phyloP scores from a whole-genome alignment of 2,888 invertebrate species.

The Andrena hattorfiana region DNA sequence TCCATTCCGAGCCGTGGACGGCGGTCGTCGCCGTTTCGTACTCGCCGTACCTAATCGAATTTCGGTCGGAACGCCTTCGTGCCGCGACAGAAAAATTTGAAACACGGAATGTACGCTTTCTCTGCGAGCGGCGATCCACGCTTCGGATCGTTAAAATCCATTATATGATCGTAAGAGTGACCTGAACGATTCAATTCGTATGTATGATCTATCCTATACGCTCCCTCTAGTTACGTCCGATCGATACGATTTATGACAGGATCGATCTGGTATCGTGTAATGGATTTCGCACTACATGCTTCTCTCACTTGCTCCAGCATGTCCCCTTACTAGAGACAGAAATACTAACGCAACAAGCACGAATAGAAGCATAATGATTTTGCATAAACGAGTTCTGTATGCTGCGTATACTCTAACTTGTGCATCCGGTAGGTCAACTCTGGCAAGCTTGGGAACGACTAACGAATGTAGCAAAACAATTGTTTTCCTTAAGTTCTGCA shows the following conservation, averaged over 20 bases:
- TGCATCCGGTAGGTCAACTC: slow-evolving; percentile 50
- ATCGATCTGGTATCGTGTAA: slow-evolving; percentile 27
- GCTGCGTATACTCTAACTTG: not conserved
- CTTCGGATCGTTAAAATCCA: slow-evolving; percentile 18
- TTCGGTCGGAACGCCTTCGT: slow-evolving; percentile 1
- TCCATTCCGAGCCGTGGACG: slow-evolving; percentile 30
- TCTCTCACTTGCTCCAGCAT: slow-evolving; percentile 46
- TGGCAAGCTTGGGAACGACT: slow-evolving; percentile 54
- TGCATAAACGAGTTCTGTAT: slow-evolving; percentile 29
- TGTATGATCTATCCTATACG: not conserved
- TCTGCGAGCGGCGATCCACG: slow-evolving; percentile 16
- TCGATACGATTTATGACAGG: not conserved
- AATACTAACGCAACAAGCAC: slow-evolving; percentile 44
- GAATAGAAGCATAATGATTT: slow-evolving; percentile 44
- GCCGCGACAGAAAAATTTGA: not conserved
- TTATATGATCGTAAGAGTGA: slow-evolving; percentile 14
- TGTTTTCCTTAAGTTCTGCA: slow-evolving; percentile 53
- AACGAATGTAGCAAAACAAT: slow-evolving; percentile 19
- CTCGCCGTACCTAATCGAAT: not conserved
- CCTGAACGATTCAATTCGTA: not conserved
- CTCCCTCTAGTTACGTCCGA: not conserved
- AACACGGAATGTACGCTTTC: slow-evolving; percentile 49
- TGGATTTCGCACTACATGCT: slow-evolving; percentile 33
- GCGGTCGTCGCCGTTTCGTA: slow-evolving; percentile 2
- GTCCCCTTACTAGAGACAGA: slow-evolving; percentile 33